Base-by-base conservation (phyloP, 1,140 invertebrate genomes). In the Drosophila pandora region DNA sequence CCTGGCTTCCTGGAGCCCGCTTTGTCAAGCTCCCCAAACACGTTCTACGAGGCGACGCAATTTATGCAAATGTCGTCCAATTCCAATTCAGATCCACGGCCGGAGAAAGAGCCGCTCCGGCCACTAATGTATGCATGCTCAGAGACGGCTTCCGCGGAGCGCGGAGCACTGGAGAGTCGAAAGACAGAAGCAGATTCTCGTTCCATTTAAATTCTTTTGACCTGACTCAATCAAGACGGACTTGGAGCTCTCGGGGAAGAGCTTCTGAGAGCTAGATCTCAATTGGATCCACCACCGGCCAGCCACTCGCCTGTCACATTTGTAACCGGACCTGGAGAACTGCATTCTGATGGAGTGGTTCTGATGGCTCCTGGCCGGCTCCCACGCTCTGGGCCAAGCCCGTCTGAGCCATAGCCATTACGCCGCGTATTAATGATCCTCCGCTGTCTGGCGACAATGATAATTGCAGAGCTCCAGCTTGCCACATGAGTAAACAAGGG, bases 171-270 rank as follows among this genome's bases (percentile, higher is more conserved):
- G 8, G 41, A 68, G 65, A 56, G 47, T 13, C 10, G 10, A 50
- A 47, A 30, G 45, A 57, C 53, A n/a, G 30, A 47, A 22, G 68
- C 37, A 13, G 32, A 2, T 43, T 21, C 54, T 60, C 43, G 9
- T 52, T 67, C 50, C 75, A 72, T 79, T 90, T 89, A 90, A 89
- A 89, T 89, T 89, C 78, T 89, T 89, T 89, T 89, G 85, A 89
- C 85, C 85, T 89, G 85, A 89, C 85, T 89, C 85, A 89, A 89
- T 89, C 85, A 90, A 89, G 87, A 64, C 75, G 48, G 73, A 87
- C 85, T 90, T 89, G 70, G 58, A 78, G 79, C 75, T 71, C 58
- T 61, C 58, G 45, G 58, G 58, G 45, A 52, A 28, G 45, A 21
- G 37, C 28, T 22, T 21, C 30, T 49, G 47, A 59, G 60, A 17